Base-by-base conservation (phyloP, 2,888 invertebrate species). In the Blastobasis adustella region DNA sequence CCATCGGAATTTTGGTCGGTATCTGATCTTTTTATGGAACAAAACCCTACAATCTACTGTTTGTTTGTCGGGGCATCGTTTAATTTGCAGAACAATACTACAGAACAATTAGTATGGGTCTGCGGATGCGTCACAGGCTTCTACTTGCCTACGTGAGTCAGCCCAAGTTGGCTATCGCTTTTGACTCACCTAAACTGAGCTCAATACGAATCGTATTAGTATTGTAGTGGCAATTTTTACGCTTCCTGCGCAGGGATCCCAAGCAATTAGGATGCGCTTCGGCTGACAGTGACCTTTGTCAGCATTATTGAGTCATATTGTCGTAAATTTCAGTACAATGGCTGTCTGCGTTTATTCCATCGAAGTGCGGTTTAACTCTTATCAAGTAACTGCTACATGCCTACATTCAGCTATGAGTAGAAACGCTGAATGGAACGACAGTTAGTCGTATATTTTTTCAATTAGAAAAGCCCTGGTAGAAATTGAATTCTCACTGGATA, bases 141-240 rank as follows among this genome's bases (percentile, higher is more conserved):
- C 79, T 82, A 78, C 72, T 70, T 56, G 70, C 70, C 62, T 45
- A 63, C 63, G 73, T 84, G 85, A 83, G 68, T 83, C 82, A 84
- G 63, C 55, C 56, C 57, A 71, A 76, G 66, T 72, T 67, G 67
- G 66, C 65, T 75, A 76, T 76, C 69, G 67, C 64, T 59, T 23
- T 67, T 82, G 83, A 84, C 71, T 85, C 84, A 82, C 62, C 51
- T 53, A 41, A 50, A 49, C 54, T 51, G 52, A 46, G 53, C 47
- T 51, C 47, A 56, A 51, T 52, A 55, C 49, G 23, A 53, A 58
- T 55, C 49, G 54, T 58, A 57, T 58, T 52, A 45, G 54, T 51
- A 46, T 46, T 44, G 49, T 47, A 40, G 47, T 23, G 37, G 43
- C 46, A 54, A 50, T 56, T 61, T 59, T 60, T 50, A 54, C 51